Evolutionary conservation across 2,888 invertebrate species (phyloP).

Genomic region (Pseudoips prasinana): DNA sequence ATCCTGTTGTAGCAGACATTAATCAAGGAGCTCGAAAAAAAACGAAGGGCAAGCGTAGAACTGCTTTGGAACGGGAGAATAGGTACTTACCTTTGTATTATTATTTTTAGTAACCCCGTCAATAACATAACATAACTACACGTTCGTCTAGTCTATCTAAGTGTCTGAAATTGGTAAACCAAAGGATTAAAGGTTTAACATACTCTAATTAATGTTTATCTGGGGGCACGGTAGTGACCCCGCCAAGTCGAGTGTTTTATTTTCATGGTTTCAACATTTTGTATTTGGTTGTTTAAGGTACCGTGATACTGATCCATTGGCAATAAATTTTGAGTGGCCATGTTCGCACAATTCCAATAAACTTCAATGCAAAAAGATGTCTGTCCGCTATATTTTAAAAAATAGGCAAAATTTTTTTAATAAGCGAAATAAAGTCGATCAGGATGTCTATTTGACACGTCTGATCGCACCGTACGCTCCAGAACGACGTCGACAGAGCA

Average conservation of each 20-base stretch:
- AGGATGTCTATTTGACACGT: slow-evolving; percentile 16
- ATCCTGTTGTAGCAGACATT: slow-evolving; percentile 1
- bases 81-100: slow-evolving; percentile 3
- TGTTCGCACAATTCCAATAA: slow-evolving; percentile 1
- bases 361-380: slow-evolving; percentile 1
- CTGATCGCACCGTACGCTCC: slow-evolving; percentile 15
- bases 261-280: slow-evolving; percentile 1
- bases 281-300: slow-evolving; percentile 1
- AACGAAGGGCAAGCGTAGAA: slow-evolving; percentile 1
- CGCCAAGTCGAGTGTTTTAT: slow-evolving; percentile 1
- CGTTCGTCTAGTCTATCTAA: slow-evolving; percentile 1
- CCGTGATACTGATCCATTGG: slow-evolving; percentile 1
- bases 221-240: slow-evolving; percentile 1
- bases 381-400: slow-evolving; percentile 1
- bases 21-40: slow-evolving; percentile 2
- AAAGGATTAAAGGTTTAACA: slow-evolving; percentile 3
- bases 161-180: slow-evolving; percentile 4
- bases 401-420: slow-evolving; percentile 9
- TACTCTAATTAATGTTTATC: slow-evolving; percentile 2
- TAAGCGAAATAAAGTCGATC: slow-evolving; percentile 13
- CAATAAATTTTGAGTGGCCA: slow-evolving; percentile 1
- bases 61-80: slow-evolving; percentile 3
- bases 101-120: slow-evolving; percentile 1
- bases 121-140: slow-evolving; percentile 1
- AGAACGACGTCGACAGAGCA: slow-evolving; percentile 10